A percentile compares a stretch with the other conserved stretches of the same genome.
Evolutionary conservation across 2,113 vertebrate species (phyloP).

Genomic region (Lynx canadensis): DNA sequence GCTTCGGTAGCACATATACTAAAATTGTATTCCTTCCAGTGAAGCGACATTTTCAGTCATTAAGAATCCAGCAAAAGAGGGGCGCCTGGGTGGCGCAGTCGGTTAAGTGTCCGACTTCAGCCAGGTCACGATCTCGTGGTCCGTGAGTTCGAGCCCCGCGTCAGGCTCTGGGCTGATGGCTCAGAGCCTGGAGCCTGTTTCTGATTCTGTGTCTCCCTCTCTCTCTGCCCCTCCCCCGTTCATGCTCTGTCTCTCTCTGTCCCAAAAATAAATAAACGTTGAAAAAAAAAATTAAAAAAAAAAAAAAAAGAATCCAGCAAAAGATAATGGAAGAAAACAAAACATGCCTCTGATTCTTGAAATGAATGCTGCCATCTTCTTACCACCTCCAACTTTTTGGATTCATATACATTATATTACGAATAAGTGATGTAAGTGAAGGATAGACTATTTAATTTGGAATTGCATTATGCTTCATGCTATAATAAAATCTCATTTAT

Average conservation of each 20-base stretch:
- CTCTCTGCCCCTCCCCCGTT: too few relatives aligned
- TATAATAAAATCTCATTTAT: background rate
- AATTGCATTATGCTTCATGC: background rate
- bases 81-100: too few relatives aligned
- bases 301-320: background rate
- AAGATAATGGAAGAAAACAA: constrained; percentile 35
- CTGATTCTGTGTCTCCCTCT: too few relatives aligned
- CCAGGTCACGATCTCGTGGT: too few relatives aligned
- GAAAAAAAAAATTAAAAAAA: too few relatives aligned
- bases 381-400: background rate
- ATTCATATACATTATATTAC: background rate
- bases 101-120: too few relatives aligned
- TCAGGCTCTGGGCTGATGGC: too few relatives aligned
- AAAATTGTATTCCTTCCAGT: background rate
- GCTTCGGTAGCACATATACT: too few relatives aligned
- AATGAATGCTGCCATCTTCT: background rate
- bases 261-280: too few relatives aligned
- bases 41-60: background rate
- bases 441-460: constrained; percentile 14
- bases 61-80: background rate
- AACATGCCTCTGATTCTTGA: constrained; percentile 9
- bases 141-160: too few relatives aligned
- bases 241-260: too few relatives aligned
- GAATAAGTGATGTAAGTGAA: background rate
- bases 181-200: too few relatives aligned